Evolutionary conservation across 2,888 invertebrate genomes (phyloP).

Genomic region (Lordiphosa fenestrarum): DNA sequence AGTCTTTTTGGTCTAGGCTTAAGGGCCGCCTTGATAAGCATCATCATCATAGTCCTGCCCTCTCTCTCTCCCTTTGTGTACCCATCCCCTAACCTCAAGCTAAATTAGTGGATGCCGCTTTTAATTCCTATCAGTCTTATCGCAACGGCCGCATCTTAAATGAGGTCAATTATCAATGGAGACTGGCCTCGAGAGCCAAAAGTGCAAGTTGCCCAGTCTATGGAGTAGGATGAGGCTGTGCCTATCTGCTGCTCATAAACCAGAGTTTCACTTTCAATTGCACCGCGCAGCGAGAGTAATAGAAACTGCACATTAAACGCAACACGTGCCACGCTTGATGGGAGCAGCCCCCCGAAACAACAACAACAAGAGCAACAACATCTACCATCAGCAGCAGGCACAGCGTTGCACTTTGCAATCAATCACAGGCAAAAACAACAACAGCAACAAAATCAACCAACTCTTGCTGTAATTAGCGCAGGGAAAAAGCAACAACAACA

Average conservation of each 20-base stretch:
- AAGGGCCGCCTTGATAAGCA: conserved; percentile 70
- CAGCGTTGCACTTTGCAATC: conserved; percentile 64
- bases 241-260: conserved; percentile 58
- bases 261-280: conserved; percentile 69
- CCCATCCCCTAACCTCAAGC: conserved; percentile 27
- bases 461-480: conserved; percentile 68
- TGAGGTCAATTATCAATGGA: conserved; percentile 73
- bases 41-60: conserved; percentile 31
- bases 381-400: conserved; percentile 11
- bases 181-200: conserved; percentile 42
- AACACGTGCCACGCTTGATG: conserved; percentile 76
- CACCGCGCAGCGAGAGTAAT: conserved; percentile 65
- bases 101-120: conserved; percentile 76
- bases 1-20: conserved; percentile 68
- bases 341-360: conserved; percentile 37
- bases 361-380: conserved; percentile 15
- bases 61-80: neutral
- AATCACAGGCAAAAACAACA: conserved; percentile 69
- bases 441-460: conserved; percentile 33
- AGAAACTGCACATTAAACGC: conserved; percentile 75
- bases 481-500: conserved; percentile 61
- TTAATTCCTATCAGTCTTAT: conserved; percentile 70
- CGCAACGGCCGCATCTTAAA: conserved; percentile 64
- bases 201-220: conserved; percentile 64
- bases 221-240: conserved; percentile 8